These are phyloP conservation scores for Lagorchestes hirsutus DNA, from an alignment of 2,797 vertebrate species.

Conservation along the genomic window DNA sequence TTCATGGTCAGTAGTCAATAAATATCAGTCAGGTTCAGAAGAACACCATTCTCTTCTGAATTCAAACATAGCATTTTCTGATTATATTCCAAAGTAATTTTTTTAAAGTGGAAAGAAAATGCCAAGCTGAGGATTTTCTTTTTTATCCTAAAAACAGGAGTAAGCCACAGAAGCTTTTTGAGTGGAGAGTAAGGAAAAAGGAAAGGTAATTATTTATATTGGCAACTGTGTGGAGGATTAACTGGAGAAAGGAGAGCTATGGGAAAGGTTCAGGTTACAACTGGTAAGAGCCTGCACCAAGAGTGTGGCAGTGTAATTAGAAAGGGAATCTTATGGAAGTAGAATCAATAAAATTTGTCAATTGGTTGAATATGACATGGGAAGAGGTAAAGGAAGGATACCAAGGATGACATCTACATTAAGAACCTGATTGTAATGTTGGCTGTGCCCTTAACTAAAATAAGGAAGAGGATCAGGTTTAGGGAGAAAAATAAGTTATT, in stretches of 20 bases:
- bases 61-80: neutral
- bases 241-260: neutral
- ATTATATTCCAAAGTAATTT: neutral
- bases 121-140: too few species aligned
- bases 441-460: neutral
- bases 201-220: neutral
- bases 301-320: neutral
- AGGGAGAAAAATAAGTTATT: neutral
- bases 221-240: neutral
- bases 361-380: neutral
- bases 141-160: neutral
- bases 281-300: neutral
- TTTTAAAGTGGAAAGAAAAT: neutral
- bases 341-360: neutral
- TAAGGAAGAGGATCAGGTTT: neutral
- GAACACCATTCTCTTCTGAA: neutral
- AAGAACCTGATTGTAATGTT: neutral
- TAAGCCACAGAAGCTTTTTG: neutral
- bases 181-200: neutral
- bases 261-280: neutral
- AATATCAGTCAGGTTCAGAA: neutral
- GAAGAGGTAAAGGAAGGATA: neutral
- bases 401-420: neutral
- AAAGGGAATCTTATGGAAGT: neutral
- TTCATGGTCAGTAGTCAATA: neutral